Percentiles rank a stretch among this genome's conserved stretches.
Evolutionary conservation across 1,140 invertebrate species (phyloP).

Genomic region (Caenorhabditis elegans): DNA sequence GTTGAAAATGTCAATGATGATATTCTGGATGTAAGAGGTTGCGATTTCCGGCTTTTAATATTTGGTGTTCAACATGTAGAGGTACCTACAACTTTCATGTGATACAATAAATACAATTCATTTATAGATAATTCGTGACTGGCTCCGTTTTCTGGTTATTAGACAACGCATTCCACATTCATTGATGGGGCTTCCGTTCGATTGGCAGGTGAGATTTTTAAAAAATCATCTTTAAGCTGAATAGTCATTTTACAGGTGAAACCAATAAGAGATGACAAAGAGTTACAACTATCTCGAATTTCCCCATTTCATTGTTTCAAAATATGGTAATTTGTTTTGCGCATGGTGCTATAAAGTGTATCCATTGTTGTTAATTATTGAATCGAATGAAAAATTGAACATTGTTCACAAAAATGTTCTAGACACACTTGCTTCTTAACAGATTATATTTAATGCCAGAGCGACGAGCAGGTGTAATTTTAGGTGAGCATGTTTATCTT

Average conservation of each 20-base stretch:
- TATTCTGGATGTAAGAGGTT: slow-evolving; percentile 35
- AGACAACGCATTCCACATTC: slow-evolving; percentile 42
- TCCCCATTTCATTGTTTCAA: slow-evolving; percentile 38
- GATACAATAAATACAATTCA: background rate
- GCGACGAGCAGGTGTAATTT: no score
- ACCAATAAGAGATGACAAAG: slow-evolving; percentile 24
- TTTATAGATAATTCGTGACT: slow-evolving; percentile 41
- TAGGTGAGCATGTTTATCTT: no score
- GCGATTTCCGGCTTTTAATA: slow-evolving; percentile 20
- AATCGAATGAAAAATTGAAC: background rate
- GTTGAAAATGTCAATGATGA: slow-evolving; percentile 31
- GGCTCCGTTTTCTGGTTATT: slow-evolving; percentile 41
- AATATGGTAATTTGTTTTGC: background rate
- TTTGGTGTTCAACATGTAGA: slow-evolving; percentile 38
- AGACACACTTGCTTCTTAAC: no score
- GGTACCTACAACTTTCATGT: background rate
- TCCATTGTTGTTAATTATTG: no score
- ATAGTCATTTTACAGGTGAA: background rate
- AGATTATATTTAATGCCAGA: no score
- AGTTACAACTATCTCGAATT: slow-evolving; percentile 21
- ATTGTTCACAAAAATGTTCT: no score
- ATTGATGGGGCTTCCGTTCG: slow-evolving; percentile 36
- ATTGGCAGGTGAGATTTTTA: slow-evolving; percentile 27
- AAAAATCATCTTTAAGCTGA: background rate
- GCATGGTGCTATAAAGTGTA: no score